phyloP scores from a whole-genome alignment of 2,797 vertebrate genomes.

The Dipus sagitta region DNA sequence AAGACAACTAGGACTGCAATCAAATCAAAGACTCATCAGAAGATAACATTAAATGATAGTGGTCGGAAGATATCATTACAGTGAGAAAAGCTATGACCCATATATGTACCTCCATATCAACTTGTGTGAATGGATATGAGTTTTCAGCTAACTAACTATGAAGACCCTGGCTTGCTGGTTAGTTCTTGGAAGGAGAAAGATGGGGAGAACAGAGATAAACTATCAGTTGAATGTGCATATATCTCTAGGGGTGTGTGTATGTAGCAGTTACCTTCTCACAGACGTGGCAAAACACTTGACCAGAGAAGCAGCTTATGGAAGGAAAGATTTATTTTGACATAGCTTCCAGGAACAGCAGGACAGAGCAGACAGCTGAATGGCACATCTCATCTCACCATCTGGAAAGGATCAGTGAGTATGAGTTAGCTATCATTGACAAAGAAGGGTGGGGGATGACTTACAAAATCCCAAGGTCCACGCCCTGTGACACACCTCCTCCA shows the following conservation, averaged over 20 bases:
- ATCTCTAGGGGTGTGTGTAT: neutral
- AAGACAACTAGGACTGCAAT: neutral
- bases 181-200: neutral
- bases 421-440: too few species aligned
- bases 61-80: neutral
- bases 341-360: too few species aligned
- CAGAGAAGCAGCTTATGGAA: too few species aligned
- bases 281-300: too few species aligned
- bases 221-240: neutral
- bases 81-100: neutral
- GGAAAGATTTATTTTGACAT: too few species aligned
- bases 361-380: too few species aligned
- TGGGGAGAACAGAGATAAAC: neutral
- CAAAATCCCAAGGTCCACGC: too few species aligned
- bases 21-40: conserved; percentile 4
- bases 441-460: too few species aligned
- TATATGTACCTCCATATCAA: neutral
- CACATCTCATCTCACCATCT: too few species aligned
- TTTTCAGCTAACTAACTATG: conserved; percentile 5
- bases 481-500: too few species aligned
- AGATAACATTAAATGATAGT: neutral
- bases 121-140: neutral
- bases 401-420: too few species aligned
- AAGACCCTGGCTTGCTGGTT: neutral
- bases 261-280: too few species aligned